These are phyloP conservation scores for Nothura maculosa DNA, from an alignment of 2,797 vertebrate genomes.

Conservation along the genomic window DNA sequence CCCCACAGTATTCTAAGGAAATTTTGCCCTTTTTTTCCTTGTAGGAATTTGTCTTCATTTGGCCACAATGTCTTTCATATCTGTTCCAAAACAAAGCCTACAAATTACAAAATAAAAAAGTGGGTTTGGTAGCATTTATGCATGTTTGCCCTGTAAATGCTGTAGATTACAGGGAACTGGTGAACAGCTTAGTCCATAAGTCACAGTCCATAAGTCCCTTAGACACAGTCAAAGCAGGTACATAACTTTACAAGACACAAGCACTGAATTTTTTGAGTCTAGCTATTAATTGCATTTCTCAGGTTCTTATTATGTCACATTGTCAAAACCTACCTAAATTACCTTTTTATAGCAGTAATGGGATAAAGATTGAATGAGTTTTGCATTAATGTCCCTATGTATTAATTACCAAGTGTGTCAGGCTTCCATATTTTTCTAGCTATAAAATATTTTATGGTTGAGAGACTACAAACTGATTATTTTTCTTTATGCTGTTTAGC, in stretches of 20 bases:
- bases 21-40: not conserved
- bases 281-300: not conserved
- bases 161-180: not conserved
- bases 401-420: not conserved
- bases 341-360: not conserved
- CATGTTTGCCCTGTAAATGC: not conserved
- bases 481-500: not conserved
- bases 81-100: not conserved
- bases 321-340: not conserved
- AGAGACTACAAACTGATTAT: not conserved
- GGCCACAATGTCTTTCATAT: not conserved
- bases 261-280: not conserved
- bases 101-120: not conserved
- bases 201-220: too few species aligned
- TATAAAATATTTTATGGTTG: not conserved
- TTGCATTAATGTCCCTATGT: not conserved
- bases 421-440: not conserved
- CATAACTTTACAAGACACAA: not conserved
- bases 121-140: not conserved
- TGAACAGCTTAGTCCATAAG: not conserved
- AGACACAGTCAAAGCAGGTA: not conserved
- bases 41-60: not conserved
- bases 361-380: slow-evolving; percentile 1
- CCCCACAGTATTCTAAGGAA: not conserved
- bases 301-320: not conserved